These are phyloP conservation scores for Catocala nupta DNA, from an alignment of 2,888 invertebrate species.

Conservation along the genomic window DNA sequence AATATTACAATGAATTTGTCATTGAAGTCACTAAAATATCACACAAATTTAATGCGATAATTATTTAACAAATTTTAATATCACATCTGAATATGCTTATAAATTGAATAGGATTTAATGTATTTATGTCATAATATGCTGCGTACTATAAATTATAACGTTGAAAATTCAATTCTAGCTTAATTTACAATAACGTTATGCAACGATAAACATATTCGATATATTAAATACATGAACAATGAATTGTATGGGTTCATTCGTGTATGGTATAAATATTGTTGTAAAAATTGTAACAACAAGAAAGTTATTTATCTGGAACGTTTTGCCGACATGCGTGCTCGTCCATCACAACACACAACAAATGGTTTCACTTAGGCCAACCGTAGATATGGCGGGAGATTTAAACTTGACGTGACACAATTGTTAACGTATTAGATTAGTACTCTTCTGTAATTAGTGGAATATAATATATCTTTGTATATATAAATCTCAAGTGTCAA, in stretches of 20 bases:
- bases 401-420: conserved; percentile 55
- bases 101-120: conserved; percentile 2
- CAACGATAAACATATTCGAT: not conserved
- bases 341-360: conserved; percentile 54
- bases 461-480: too few species aligned
- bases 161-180: not conserved
- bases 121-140: conserved; percentile 3
- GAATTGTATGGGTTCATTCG: not conserved
- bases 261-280: conserved; percentile 27
- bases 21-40: too few species aligned
- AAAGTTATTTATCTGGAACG: conserved; percentile 50
- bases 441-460: too few species aligned
- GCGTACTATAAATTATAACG: conserved; percentile 3
- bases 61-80: not conserved
- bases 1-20: too few species aligned
- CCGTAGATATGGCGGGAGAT: conserved; percentile 50
- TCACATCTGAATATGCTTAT: too few species aligned
- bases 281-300: conserved; percentile 29
- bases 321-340: conserved; percentile 42
- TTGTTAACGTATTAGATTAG: conserved; percentile 20
- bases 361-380: conserved; percentile 59
- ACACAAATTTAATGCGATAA: too few species aligned
- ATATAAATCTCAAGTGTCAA: too few species aligned
- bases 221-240: not conserved
- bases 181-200: not conserved